Base-by-base conservation (phyloP, 2,797 vertebrate genomes). In the Zonotrichia albicollis region DNA sequence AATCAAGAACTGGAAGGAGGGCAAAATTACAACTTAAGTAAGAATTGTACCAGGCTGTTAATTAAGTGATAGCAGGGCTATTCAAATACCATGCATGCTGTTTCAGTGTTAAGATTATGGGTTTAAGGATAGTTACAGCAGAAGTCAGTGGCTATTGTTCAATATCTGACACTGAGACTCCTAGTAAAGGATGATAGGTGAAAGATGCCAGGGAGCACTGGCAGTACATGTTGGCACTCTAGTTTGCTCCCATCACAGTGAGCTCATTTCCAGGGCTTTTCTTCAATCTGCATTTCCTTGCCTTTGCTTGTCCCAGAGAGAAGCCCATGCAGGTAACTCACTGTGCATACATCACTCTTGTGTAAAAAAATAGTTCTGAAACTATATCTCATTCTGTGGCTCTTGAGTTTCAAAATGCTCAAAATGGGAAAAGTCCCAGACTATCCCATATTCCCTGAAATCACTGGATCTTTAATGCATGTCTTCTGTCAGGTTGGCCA, bases 311-410 rank as follows among this genome's bases (percentile, higher is more conserved):
- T 62, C 51, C 23, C 34, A 51, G n/a, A 46, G 22, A 64, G 27
- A 40, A 46, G 15, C 2, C 1, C 0, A 0, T 8, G 23, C 17
- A 64, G 29, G 11, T 38, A 16, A 32, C 16, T 75, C 7, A 17
- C 20, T 32, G 2, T 30, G 27, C 7, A 13, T 17, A 10, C 30
- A 26, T 36, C 0, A 0, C 19, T 75, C 13, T 53, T 34, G 9
- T 2, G 2, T 16, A 67, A 79, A 71, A 77, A 30, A 36, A 7
- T 16, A 54, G 4, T 25, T 68, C n/a, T 45, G n/a, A 84, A 61
- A 30, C 25, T 25, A 43, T 38, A 10, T 34, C n/a, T 12, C 5
- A 6, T 32, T 42, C 9, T 51, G 5, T 8, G 26, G 25, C 16
- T 84, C 21, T 32, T 51, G 32, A 23, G 11, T 76, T 55, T 87